Evolutionary conservation across 1,140 invertebrate genomes (phyloP).

Genomic region (Danaus melanippus): DNA sequence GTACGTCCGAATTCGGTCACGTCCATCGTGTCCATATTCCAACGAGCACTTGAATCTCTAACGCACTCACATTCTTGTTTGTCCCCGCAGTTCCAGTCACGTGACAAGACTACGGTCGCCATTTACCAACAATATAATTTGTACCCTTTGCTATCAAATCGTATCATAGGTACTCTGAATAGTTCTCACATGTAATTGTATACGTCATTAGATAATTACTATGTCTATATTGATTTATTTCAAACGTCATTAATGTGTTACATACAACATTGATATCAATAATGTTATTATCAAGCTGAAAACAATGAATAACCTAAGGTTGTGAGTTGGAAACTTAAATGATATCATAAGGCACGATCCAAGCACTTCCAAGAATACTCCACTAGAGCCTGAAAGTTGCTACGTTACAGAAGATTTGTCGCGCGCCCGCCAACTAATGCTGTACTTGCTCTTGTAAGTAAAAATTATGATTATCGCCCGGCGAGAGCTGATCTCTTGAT

Average conservation of each 20-base stretch:
- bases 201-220: too few species aligned
- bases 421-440: conserved; percentile 53
- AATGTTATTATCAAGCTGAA: too few species aligned
- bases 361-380: conserved; percentile 3
- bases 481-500: conserved; percentile 64
- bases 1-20: conserved; percentile 19
- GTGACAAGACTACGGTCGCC: conserved; percentile 38
- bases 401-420: conserved; percentile 66
- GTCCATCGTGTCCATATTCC: conserved; percentile 57
- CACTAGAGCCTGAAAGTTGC: conserved; percentile 61
- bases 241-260: too few species aligned
- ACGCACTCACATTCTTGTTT: conserved; percentile 47
- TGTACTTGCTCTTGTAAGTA: conserved; percentile 65
- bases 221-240: too few species aligned
- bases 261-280: too few species aligned
- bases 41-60: conserved; percentile 60
- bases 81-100: conserved; percentile 31
- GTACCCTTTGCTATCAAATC: too few species aligned
- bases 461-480: conserved; percentile 72
- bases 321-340: too few species aligned
- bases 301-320: too few species aligned
- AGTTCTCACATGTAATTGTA: too few species aligned
- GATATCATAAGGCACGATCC: too few species aligned
- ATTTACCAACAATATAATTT: too few species aligned
- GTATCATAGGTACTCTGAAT: too few species aligned